Percentiles rank a stretch among this genome's conserved stretches.
phyloP scores from a whole-genome alignment of 1,140 invertebrate species.

The Aleiodes sp. region DNA sequence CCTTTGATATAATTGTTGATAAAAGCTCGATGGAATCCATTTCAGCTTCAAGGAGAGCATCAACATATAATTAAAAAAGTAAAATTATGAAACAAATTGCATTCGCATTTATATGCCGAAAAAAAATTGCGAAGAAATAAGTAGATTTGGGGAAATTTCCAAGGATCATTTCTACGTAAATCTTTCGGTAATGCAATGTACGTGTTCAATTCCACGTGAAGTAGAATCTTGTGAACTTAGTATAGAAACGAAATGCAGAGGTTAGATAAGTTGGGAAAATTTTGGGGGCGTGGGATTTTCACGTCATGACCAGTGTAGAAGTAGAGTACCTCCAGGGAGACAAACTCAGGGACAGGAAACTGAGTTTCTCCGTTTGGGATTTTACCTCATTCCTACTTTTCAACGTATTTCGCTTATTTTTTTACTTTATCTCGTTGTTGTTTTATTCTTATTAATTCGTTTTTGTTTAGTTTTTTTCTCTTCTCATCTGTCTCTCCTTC shows the following conservation, averaged over 20 bases:
- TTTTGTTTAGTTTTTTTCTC: neutral
- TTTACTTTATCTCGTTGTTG: neutral
- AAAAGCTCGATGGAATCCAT: no score
- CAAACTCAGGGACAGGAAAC: neutral
- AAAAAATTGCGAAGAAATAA: no score
- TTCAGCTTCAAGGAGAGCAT: no score
- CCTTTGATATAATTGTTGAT: no score
- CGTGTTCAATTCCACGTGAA: neutral
- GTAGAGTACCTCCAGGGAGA: slow-evolving; percentile 9
- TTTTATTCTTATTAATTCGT: neutral
- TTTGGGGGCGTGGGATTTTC: slow-evolving; percentile 26
- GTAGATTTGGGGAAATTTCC: neutral
- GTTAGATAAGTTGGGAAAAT: slow-evolving; percentile 31
- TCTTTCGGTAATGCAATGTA: neutral
- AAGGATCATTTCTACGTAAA: neutral
- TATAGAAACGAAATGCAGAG: neutral
- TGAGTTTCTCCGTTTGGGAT: neutral
- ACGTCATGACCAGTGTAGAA: slow-evolving; percentile 26
- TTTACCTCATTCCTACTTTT: slow-evolving; percentile 4
- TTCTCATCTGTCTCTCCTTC: neutral
- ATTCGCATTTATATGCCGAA: no score
- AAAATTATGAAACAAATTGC: no score
- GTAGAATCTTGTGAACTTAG: neutral
- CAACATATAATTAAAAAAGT: no score
- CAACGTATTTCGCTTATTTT: neutral